A percentile compares a stretch with the other conserved stretches of the same genome.
phyloP scores from a whole-genome alignment of 2,888 invertebrate genomes.

The Deilephila elpenor region DNA sequence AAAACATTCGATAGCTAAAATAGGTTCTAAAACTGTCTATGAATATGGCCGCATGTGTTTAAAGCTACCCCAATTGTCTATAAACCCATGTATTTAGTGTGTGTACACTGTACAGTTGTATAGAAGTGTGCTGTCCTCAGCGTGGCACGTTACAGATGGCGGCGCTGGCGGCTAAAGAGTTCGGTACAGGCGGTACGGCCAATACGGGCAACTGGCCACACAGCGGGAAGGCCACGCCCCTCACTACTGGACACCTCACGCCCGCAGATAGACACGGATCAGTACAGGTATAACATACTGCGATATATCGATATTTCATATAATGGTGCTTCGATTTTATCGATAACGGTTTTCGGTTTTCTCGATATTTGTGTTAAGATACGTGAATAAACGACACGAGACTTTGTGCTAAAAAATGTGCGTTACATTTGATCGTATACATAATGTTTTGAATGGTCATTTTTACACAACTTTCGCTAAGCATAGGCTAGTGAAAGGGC shows the following conservation, averaged over 20 bases:
- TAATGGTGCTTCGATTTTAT: not conserved
- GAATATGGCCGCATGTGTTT: not conserved
- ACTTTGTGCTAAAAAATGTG: no score
- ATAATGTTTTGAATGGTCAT: not conserved
- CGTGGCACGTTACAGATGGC: slow-evolving; percentile 52
- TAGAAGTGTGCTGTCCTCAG: slow-evolving; percentile 38
- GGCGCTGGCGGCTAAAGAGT: slow-evolving; percentile 68
- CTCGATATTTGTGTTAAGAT: not conserved
- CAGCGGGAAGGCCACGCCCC: slow-evolving; percentile 92
- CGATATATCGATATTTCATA: not conserved
- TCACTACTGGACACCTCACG: slow-evolving; percentile 92
- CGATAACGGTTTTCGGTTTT: not conserved
- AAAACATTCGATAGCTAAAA: no score
- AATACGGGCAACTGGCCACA: slow-evolving; percentile 91
- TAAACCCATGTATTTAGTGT: not conserved
- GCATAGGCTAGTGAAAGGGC: slow-evolving; percentile 12
- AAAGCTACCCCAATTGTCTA: not conserved
- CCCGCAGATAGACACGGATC: slow-evolving; percentile 98
- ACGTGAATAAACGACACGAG: not conserved
- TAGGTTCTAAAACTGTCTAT: no score
- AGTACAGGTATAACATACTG: slow-evolving; percentile 91
- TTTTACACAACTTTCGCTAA: slow-evolving; percentile 8
- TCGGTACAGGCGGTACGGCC: slow-evolving; percentile 85
- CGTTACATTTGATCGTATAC: no score
- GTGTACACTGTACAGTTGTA: not conserved